Evolutionary conservation across 2,113 vertebrate species (phyloP), one percentile per base, ranked within the genome.

Genomic region (Amblyopsis rosae): DNA sequence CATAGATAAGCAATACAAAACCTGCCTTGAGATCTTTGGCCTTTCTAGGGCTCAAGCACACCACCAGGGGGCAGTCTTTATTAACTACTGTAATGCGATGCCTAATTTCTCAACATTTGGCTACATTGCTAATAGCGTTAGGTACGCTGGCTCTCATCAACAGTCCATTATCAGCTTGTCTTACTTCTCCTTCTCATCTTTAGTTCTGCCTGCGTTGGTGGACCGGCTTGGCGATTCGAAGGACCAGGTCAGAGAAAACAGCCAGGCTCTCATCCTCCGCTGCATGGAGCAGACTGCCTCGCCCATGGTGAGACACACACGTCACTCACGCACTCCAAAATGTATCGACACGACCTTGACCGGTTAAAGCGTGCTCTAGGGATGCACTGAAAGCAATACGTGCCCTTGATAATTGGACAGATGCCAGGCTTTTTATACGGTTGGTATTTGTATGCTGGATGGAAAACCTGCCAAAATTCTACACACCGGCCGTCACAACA

Each of bases 231-330:
- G 96, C 65, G 97, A 99, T 81, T 90, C 91, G 62, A 99, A 98
- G 93, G 96, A 99, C 88, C 96, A 97, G 87, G 96, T 98, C 85
- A 93, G 97, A 83, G 96, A 98, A 46, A 95, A 97, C 92, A 93
- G 95, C 73, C 96, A 98, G 88, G 92, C 83, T 48, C 92, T 99
- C 58, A 93, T 95, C 74, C 66, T 98, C 75, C 96, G 93, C 81
- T 80, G 96, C 79, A 98, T 98, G 96, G 92, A 96, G 6, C 92
- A 95, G 84, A 86, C 91, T 26, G 93, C 96, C 65, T 90, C 93
- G 0, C 95, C 96, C 66, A 94, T 95, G 96, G 96, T 99, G 93
- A 86, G 92, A 66, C 41, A 59, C n/a, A 12, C 45, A 57, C 65
- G 63, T 59, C 17, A 66, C 41, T 54, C n/a, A 12, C 45, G 54